A percentile compares a stretch with the other conserved stretches of the same genome.
These are phyloP conservation scores for Porites divaricata DNA, from an alignment of 92 coral and sea anemone genomes.

Conservation along the genomic window DNA sequence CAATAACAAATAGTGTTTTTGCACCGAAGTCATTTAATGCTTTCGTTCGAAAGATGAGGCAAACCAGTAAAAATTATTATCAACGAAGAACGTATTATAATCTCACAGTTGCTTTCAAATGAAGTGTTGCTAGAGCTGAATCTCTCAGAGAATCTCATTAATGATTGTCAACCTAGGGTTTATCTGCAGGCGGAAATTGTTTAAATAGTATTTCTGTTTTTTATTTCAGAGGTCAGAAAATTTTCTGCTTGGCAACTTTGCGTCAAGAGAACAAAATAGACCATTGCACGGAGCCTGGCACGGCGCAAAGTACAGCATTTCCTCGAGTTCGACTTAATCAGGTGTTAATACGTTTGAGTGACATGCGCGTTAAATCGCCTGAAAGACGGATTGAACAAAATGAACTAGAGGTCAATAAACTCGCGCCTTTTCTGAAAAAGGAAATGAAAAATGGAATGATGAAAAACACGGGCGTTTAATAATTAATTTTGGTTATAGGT, in stretches of 20 bases:
- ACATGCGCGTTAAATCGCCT: not conserved
- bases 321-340: not conserved
- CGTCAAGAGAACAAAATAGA: not conserved
- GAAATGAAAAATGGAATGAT: not conserved
- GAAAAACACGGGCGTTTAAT: not conserved
- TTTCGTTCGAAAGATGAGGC: not conserved
- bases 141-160: no score
- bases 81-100: no score
- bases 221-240: not conserved
- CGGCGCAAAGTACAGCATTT: not conserved
- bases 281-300: not conserved
- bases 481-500: not conserved
- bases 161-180: not conserved
- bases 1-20: slow-evolving; percentile 3
- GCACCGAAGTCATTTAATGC: not conserved
- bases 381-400: not conserved
- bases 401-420: not conserved
- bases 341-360: not conserved
- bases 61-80: no score
- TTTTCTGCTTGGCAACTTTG: not conserved
- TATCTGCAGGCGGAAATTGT: not conserved
- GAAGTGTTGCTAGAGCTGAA: no score
- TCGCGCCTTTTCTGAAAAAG: not conserved
- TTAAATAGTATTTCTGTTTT: not conserved
- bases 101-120: no score